Conservation (phyloP, 2,113 vertebrate genomes). For the Petroica traversi region DNA sequence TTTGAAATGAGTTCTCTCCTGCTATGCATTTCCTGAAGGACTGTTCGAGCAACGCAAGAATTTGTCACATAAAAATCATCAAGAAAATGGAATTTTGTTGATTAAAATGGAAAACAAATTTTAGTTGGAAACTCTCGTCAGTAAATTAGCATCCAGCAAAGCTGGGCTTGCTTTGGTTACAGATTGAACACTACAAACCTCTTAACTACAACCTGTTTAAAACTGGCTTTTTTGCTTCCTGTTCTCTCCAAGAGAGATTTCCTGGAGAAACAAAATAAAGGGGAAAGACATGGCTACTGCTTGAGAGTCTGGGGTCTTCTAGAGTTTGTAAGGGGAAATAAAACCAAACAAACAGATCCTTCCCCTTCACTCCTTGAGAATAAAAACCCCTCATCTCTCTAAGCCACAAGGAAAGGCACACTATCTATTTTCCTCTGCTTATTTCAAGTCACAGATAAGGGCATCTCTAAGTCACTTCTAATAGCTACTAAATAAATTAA, state of each 20-base stretch:
- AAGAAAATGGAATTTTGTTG: neutral
- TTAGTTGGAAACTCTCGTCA: neutral
- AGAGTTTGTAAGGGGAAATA: neutral
- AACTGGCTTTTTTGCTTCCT: neutral
- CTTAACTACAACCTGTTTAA: neutral
- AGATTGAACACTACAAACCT: neutral
- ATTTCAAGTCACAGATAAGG: neutral
- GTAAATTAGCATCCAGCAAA: neutral
- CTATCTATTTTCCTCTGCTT: neutral
- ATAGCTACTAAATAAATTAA: neutral
- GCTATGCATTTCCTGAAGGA: constrained; percentile 30
- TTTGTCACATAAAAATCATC: neutral
- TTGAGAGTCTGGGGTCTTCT: neutral
- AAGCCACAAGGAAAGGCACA: neutral
- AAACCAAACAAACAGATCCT: neutral
- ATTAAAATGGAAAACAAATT: neutral
- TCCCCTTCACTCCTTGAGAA: neutral
- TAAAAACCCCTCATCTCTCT: neutral
- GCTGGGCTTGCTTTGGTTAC: neutral
- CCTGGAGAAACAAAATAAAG: neutral
- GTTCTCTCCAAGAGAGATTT: neutral
- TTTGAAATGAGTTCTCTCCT: neutral
- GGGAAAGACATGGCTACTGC: neutral
- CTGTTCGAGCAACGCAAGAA: neutral
- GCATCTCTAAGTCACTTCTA: neutral